phyloP scores from a whole-genome alignment of 2,888 invertebrate species.

The Drosophila diplacantha region DNA sequence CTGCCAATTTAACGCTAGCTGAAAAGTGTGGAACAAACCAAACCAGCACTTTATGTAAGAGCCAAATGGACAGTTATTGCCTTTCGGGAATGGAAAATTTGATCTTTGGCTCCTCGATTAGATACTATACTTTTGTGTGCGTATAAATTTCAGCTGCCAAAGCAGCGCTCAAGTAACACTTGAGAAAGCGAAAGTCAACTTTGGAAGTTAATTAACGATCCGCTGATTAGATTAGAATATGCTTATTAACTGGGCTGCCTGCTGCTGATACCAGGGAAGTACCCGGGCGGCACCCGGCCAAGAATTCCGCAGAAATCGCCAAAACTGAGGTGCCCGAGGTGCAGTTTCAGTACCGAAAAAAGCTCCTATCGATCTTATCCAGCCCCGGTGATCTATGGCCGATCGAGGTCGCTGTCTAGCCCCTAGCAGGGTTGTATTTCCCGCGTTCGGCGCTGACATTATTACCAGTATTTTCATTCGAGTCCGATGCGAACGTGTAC shows the following conservation, averaged over 20 bases:
- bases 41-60: conserved; percentile 14
- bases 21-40: not conserved
- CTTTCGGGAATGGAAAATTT: conserved; percentile 9
- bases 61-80: conserved; percentile 5
- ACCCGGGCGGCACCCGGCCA: conserved; percentile 1
- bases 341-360: conserved; percentile 10
- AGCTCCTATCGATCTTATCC: conserved; percentile 31
- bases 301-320: conserved; percentile 18
- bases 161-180: conserved; percentile 48
- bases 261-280: conserved; percentile 12
- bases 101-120: conserved; percentile 39
- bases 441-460: conserved; percentile 27
- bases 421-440: conserved; percentile 5
- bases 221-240: conserved; percentile 46
- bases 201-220: conserved; percentile 44
- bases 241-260: conserved; percentile 22
- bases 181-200: conserved; percentile 39
- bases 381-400: conserved; percentile 7
- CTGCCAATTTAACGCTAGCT: not conserved
- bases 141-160: conserved; percentile 39
- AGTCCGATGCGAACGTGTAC: conserved; percentile 14
- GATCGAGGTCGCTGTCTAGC: conserved; percentile 7
- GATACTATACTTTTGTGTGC: conserved; percentile 9
- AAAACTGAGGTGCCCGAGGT: not conserved
- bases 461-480: conserved; percentile 17